These are phyloP conservation scores for Dichetophora obliterata DNA, from an alignment of 2,888 invertebrate genomes.

Conservation along the genomic window DNA sequence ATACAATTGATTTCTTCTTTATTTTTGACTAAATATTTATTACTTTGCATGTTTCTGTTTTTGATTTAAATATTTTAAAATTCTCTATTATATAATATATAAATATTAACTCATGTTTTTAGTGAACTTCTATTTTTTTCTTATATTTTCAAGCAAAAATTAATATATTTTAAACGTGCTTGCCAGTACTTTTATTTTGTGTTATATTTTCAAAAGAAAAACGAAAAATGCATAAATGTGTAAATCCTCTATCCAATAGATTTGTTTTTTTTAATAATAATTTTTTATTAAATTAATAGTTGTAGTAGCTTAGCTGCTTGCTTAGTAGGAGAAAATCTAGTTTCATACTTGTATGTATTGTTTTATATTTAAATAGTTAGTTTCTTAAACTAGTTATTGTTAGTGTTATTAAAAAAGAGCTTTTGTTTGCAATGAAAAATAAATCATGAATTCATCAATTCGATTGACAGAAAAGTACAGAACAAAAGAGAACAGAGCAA, in stretches of 20 bases:
- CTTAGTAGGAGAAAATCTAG: slow-evolving; percentile 41
- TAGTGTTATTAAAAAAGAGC: not conserved
- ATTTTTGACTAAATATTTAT: slow-evolving; percentile 35
- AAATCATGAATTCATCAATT: not conserved
- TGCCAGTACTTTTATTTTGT: not conserved
- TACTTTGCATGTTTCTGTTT: slow-evolving; percentile 28
- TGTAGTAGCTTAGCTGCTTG: slow-evolving; percentile 42
- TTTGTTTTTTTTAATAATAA: not conserved
- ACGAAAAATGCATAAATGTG: not conserved
- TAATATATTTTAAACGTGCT: slow-evolving; percentile 4
- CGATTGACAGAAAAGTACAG: not conserved
- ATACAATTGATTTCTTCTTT: not conserved
- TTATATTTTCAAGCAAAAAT: slow-evolving; percentile 14
- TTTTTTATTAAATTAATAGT: slow-evolving; percentile 34
- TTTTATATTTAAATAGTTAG: not conserved
- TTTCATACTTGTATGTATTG: slow-evolving; percentile 11
- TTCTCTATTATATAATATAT: slow-evolving; percentile 26
- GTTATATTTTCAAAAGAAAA: not conserved
- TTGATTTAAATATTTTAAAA: slow-evolving; percentile 31
- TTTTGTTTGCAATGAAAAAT: not conserved
- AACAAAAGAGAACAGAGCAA: not conserved
- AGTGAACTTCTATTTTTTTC: not conserved
- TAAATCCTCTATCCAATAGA: not conserved
- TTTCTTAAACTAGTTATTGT: slow-evolving; percentile 9
- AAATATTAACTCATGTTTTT: slow-evolving; percentile 12